Percentiles rank a stretch among this genome's conserved stretches.
phyloP scores from a whole-genome alignment of 2,888 invertebrate species.

The Ochropleura plecta region DNA sequence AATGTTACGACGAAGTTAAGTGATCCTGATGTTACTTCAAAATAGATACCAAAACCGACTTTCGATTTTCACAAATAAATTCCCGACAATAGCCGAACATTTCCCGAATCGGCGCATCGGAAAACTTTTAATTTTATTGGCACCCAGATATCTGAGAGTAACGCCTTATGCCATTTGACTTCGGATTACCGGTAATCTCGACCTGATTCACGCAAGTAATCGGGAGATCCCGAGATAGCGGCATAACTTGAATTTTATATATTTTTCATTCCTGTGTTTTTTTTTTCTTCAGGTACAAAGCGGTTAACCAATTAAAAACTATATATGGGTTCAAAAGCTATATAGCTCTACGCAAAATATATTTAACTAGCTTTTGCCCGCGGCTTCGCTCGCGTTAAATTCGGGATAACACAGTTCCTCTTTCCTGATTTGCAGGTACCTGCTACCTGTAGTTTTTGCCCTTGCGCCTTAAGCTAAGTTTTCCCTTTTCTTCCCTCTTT shows the following conservation, averaged over 20 bases:
- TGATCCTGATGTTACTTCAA: conserved; percentile 14
- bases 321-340: no score
- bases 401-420: no score
- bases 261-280: conserved; percentile 9
- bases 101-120: conserved; percentile 49
- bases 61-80: conserved; percentile 36
- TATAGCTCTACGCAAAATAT: no score
- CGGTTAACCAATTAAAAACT: no score
- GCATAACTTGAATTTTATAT: conserved; percentile 38
- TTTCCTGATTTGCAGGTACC: no score
- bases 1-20: neutral
- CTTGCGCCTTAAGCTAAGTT: no score
- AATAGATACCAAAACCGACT: conserved; percentile 27
- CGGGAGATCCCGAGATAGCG: conserved; percentile 41
- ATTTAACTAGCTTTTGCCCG: no score
- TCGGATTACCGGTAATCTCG: conserved; percentile 69
- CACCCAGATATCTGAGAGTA: conserved; percentile 66
- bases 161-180: conserved; percentile 66
- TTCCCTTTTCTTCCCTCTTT: no score
- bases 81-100: conserved; percentile 26
- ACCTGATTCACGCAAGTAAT: conserved; percentile 63
- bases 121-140: conserved; percentile 79
- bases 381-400: no score
- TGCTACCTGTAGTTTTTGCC: no score
- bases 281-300: neutral